These are phyloP conservation scores for Hypselothyrea guttata DNA, from an alignment of 2,888 invertebrate species.

Conservation along the genomic window DNA sequence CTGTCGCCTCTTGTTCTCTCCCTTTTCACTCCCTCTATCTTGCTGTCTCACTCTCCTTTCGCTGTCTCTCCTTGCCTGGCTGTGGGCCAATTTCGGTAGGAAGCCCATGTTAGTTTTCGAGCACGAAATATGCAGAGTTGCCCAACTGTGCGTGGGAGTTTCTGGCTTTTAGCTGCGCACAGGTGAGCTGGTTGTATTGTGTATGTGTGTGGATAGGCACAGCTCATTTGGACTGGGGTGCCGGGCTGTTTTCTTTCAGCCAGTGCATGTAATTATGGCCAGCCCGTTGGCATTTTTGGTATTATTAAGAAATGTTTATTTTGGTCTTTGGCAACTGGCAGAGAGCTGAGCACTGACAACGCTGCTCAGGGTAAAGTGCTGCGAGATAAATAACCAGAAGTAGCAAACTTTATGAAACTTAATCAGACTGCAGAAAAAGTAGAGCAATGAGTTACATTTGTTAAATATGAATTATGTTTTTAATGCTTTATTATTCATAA, in stretches of 20 bases:
- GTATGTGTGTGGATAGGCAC: slow-evolving; percentile 13
- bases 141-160: slow-evolving; percentile 4
- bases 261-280: slow-evolving; percentile 58
- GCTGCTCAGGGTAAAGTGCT: not conserved
- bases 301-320: slow-evolving; percentile 36
- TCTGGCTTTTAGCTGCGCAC: slow-evolving; percentile 6
- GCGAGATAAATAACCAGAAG: not conserved
- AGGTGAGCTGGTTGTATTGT: slow-evolving; percentile 10
- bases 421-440: not conserved
- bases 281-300: slow-evolving; percentile 35
- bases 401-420: slow-evolving; percentile 1
- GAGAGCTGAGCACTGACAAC: not conserved
- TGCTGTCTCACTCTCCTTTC: slow-evolving; percentile 16
- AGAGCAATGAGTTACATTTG: no score
- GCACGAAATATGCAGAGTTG: slow-evolving; percentile 11
- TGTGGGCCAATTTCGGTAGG: slow-evolving; percentile 30
- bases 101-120: slow-evolving; percentile 42
- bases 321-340: slow-evolving; percentile 12
- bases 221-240: slow-evolving; percentile 38
- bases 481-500: no score
- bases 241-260: slow-evolving; percentile 40
- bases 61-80: slow-evolving; percentile 41
- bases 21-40: not conserved
- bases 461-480: no score
- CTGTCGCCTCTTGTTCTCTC: no score